phyloP scores from a whole-genome alignment of 2,888 invertebrate genomes.

The Gymnocheta viridis region DNA sequence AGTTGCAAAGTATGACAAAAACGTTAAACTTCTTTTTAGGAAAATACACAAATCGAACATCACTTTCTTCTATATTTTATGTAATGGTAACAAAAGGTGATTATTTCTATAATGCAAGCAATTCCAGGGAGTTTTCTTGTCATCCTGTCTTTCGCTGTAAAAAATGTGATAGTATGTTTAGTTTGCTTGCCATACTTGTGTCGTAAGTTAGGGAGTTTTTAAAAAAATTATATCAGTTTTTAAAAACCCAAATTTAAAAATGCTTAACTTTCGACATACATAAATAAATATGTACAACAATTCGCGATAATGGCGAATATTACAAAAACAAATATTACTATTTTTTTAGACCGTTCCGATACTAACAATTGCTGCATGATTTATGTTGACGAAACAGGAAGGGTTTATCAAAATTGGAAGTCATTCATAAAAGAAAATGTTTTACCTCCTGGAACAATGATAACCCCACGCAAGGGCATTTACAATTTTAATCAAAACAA shows the following conservation, averaged over 20 bases:
- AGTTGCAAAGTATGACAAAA: no score
- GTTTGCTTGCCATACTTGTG: no score
- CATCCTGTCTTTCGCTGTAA: slow-evolving; percentile 79
- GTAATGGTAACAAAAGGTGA: slow-evolving; percentile 75
- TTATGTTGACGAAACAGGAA: slow-evolving; percentile 79
- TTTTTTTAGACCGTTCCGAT: slow-evolving; percentile 63
- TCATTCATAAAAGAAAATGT: slow-evolving; percentile 81
- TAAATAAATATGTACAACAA: no score
- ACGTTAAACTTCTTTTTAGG: slow-evolving; percentile 71
- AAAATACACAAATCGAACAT: slow-evolving; percentile 77
- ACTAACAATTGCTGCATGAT: slow-evolving; percentile 78
- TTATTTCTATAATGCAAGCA: slow-evolving; percentile 63
- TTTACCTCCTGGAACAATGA: slow-evolving; percentile 81
- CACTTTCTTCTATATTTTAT: slow-evolving; percentile 77
- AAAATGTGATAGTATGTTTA: slow-evolving; percentile 77
- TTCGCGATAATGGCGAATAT: no score
- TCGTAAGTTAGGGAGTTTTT: no score
- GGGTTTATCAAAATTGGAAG: slow-evolving; percentile 83
- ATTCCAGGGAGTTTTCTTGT: slow-evolving; percentile 73
- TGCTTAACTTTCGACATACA: not conserved
- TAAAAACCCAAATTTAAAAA: no score
- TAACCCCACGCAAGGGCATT: slow-evolving; percentile 82
- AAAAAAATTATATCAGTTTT: no score
- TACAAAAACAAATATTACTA: not conserved
- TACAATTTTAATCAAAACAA: slow-evolving; percentile 72